Conservation (phyloP, 2,888 invertebrate genomes). For the Clistopyga incitator region DNA sequence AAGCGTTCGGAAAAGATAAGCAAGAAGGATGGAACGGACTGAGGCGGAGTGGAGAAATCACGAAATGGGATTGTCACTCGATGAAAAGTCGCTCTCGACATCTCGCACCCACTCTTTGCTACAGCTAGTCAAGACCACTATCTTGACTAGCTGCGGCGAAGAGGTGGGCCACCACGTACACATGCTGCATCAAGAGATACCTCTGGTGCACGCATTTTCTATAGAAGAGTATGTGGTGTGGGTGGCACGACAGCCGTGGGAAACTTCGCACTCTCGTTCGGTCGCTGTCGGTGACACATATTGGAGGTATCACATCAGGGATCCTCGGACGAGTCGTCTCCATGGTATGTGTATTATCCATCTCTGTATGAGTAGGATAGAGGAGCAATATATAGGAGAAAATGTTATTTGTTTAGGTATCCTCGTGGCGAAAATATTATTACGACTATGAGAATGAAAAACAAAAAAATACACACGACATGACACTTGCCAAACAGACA, state of each 20-base stretch:
- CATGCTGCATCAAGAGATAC: constrained; percentile 1
- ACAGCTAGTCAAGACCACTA: constrained; percentile 3
- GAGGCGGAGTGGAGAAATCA: constrained; percentile 49
- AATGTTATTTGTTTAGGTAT: constrained; percentile 10
- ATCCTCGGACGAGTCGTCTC: constrained; percentile 17
- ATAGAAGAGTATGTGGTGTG: constrained; percentile 4
- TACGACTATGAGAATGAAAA: too few relatives aligned
- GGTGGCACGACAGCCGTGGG: constrained; percentile 5
- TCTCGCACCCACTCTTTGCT: constrained; percentile 29
- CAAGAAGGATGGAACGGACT: constrained; percentile 12
- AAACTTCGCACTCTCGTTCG: constrained; percentile 20
- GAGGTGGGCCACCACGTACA: background rate
- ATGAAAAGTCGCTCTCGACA: constrained; percentile 60
- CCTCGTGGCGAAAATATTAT: background rate
- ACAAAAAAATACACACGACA: too few relatives aligned
- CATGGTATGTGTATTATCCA: background rate
- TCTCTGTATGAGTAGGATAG: background rate
- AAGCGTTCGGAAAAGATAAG: constrained; percentile 13
- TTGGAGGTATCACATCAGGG: constrained; percentile 37
- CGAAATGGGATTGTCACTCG: constrained; percentile 66
- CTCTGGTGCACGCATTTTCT: constrained; percentile 33
- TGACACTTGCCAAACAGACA: too few relatives aligned
- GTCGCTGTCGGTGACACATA: constrained; percentile 54
- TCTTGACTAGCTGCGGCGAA: background rate
- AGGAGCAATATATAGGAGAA: constrained; percentile 23